These are phyloP conservation scores for Anas flavirostris DNA, from an alignment of 2,797 vertebrate species.

Conservation along the genomic window DNA sequence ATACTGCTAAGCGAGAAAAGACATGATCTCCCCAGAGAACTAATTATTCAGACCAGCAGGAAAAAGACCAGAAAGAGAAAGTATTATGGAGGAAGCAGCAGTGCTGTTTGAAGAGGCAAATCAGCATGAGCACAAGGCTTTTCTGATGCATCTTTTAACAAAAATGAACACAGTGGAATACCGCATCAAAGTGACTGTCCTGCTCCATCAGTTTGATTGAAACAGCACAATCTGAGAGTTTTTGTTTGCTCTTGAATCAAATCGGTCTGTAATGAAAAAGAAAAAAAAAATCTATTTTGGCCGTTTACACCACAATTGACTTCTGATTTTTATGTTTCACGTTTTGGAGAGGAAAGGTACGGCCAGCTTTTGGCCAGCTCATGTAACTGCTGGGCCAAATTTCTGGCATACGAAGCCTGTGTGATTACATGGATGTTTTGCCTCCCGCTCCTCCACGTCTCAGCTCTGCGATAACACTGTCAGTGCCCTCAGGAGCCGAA, in stretches of 20 bases:
- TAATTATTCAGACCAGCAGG: conserved; percentile 61
- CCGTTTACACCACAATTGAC: neutral
- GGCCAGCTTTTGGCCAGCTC: neutral
- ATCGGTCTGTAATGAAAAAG: neutral
- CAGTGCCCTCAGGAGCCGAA: conserved; percentile 6
- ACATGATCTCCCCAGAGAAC: conserved; percentile 56
- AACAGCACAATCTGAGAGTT: neutral
- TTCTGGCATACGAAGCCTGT: neutral
- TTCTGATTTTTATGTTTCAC: neutral
- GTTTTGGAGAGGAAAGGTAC: neutral
- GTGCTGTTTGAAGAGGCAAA: conserved; percentile 47
- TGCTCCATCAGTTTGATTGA: neutral
- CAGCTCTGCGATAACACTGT: neutral
- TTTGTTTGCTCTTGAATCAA: conserved; percentile 1
- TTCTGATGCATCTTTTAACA: conserved; percentile 28
- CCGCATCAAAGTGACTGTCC: conserved; percentile 13
- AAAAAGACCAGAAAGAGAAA: conserved; percentile 50
- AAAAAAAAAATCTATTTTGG: neutral
- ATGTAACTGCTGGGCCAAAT: neutral
- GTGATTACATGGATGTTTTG: neutral
- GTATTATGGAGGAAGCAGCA: conserved; percentile 4
- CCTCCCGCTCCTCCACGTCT: neutral
- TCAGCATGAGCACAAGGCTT: neutral
- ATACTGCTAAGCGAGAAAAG: conserved; percentile 48
- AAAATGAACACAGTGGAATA: neutral